Percentiles rank a stretch among this genome's conserved stretches.
These are phyloP conservation scores for Etheostoma perlongum DNA, from an alignment of 2,797 vertebrate genomes.

Conservation along the genomic window DNA sequence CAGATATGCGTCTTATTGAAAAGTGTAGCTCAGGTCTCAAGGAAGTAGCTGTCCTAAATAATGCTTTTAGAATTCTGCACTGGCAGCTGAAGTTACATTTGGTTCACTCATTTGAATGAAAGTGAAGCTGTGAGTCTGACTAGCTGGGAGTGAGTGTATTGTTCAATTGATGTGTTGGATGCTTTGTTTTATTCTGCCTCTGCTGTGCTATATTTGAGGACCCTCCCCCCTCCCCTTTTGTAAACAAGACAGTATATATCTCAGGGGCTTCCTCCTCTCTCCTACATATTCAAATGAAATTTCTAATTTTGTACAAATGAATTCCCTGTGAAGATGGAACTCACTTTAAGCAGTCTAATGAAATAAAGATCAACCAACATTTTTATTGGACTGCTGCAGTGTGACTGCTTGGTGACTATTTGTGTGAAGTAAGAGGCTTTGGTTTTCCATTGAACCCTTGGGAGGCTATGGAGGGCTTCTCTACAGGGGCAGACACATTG, in stretches of 20 bases:
- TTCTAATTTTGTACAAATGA: constrained; percentile 75
- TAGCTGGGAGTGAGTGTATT: constrained; percentile 42
- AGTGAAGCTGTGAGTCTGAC: constrained; percentile 41
- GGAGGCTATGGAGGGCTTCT: constrained; percentile 67
- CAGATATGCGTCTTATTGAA: constrained; percentile 62
- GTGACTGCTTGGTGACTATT: constrained; percentile 57
- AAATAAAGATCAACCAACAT: constrained; percentile 74
- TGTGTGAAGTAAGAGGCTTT: constrained; percentile 59
- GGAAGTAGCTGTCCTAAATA: constrained; percentile 72
- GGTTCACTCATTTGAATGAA: constrained; percentile 67
- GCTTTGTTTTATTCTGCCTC: constrained; percentile 63
- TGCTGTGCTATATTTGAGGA: constrained; percentile 56
- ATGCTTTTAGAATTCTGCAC: constrained; percentile 73
- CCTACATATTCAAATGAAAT: constrained; percentile 75
- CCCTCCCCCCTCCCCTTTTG: constrained; percentile 36
- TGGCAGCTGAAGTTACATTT: constrained; percentile 72
- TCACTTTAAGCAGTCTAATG: constrained; percentile 70
- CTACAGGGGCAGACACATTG: constrained; percentile 70
- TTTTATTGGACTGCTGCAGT: constrained; percentile 63
- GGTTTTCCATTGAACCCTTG: constrained; percentile 74
- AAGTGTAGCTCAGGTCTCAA: constrained; percentile 60
- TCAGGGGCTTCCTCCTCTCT: constrained; percentile 67
- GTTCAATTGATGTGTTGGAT: constrained; percentile 60
- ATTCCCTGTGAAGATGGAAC: constrained; percentile 67
- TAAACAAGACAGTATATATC: constrained; percentile 68